A percentile compares a stretch with the other conserved stretches of the same genome.
Conservation (phyloP, 2,888 invertebrate genomes). For the Tetranychus truncatus region DNA sequence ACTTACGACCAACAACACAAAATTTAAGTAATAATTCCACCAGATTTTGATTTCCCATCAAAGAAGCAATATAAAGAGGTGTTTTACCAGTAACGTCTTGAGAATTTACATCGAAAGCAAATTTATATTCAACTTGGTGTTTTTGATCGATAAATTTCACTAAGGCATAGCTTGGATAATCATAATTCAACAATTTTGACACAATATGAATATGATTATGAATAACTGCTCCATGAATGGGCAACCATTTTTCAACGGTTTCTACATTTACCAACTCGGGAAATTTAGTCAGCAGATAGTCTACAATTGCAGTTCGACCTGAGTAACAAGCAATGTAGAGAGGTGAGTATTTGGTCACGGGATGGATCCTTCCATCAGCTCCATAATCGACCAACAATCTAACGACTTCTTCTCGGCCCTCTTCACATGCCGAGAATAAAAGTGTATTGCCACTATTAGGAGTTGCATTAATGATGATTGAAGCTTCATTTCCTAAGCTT, state of each 20-base stretch:
- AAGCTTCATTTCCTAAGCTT: constrained; percentile 26
- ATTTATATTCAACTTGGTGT: constrained; percentile 59
- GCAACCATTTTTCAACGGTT: constrained; percentile 78
- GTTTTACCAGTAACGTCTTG: constrained; percentile 75
- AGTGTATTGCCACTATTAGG: constrained; percentile 56
- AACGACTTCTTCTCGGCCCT: constrained; percentile 59
- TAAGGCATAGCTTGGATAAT: constrained; percentile 54
- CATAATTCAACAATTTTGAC: constrained; percentile 52
- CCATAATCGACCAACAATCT: constrained; percentile 55
- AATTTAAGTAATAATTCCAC: constrained; percentile 56
- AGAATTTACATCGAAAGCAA: constrained; percentile 81
- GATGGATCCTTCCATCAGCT: constrained; percentile 62
- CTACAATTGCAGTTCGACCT: constrained; percentile 58
- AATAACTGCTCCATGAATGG: constrained; percentile 76
- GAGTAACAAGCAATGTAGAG: constrained; percentile 74
- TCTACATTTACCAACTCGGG: constrained; percentile 64
- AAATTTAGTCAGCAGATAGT: constrained; percentile 50
- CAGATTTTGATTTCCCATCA: constrained; percentile 58
- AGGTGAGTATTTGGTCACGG: constrained; percentile 76
- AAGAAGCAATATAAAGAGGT: constrained; percentile 69
- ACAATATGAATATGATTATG: constrained; percentile 63
- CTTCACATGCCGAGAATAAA: constrained; percentile 55
- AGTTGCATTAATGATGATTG: constrained; percentile 55
- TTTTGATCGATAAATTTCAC: constrained; percentile 46
- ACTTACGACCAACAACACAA: constrained; percentile 39